phyloP scores from a whole-genome alignment of 2,797 vertebrate genomes.

The Alca torda region DNA sequence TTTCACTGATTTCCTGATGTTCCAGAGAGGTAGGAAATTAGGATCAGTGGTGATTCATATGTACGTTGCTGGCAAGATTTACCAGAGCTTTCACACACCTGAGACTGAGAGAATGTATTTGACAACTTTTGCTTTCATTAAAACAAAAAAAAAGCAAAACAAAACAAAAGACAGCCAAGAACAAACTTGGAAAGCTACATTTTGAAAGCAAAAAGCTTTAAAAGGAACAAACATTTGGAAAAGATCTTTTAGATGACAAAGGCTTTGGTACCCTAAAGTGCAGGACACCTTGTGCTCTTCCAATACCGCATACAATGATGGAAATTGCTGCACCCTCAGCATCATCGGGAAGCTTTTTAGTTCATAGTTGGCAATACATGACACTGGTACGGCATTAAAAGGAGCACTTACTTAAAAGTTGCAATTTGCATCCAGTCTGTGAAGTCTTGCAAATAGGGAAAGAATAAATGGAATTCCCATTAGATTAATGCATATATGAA shows the following conservation, averaged over 20 bases:
- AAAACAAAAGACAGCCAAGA: background rate
- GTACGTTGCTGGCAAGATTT: background rate
- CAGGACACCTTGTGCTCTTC: background rate
- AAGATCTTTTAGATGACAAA: background rate
- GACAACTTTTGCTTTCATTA: background rate
- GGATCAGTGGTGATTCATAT: background rate
- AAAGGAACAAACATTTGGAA: background rate
- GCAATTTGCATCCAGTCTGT: background rate
- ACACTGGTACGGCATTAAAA: background rate
- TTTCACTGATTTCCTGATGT: background rate
- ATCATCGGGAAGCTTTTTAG: rapidly evolving
- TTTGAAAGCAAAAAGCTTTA: background rate
- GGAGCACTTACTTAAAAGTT: background rate
- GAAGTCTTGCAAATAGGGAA: background rate
- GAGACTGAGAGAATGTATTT: background rate
- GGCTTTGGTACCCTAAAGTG: background rate
- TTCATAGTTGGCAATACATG: background rate
- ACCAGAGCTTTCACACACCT: background rate
- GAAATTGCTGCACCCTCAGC: background rate
- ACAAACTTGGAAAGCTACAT: background rate
- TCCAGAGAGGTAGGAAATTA: background rate
- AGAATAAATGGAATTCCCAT: background rate
- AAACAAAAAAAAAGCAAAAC: background rate
- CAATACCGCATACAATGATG: background rate
- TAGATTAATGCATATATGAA: background rate